Evolutionary conservation across 2,888 invertebrate genomes (phyloP).

Genomic region (Heliconius cydno): DNA sequence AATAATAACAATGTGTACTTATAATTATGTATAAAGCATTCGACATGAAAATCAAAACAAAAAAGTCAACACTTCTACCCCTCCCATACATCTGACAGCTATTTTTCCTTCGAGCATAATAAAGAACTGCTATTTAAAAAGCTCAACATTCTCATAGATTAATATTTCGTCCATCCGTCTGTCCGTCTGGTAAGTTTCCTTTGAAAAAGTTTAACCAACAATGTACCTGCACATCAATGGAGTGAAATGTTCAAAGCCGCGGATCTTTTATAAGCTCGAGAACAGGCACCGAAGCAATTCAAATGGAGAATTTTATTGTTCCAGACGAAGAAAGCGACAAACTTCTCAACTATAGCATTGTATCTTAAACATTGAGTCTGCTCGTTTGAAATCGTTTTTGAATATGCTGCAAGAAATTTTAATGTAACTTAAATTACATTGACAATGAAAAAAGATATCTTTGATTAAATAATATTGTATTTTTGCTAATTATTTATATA

Average conservation of each 20-base stretch:
- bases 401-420: conserved; percentile 33
- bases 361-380: conserved; percentile 41
- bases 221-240: conserved; percentile 67
- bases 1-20: not conserved
- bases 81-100: not conserved
- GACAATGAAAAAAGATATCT: not conserved
- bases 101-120: not conserved
- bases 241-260: conserved; percentile 55
- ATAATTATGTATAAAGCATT: not conserved
- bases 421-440: not conserved
- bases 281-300: conserved; percentile 50
- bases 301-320: conserved; percentile 51
- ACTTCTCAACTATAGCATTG: conserved; percentile 48
- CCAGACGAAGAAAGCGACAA: conserved; percentile 46
- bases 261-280: conserved; percentile 52
- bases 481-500: too few species aligned
- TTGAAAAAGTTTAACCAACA: conserved; percentile 70
- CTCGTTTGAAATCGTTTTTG: conserved; percentile 39
- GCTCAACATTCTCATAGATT: conserved; percentile 11
- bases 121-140: conserved; percentile 7
- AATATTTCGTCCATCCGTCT: conserved; percentile 34
- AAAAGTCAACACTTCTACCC: too few species aligned
- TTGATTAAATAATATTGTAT: too few species aligned
- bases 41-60: too few species aligned
- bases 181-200: conserved; percentile 73